phyloP scores from a whole-genome alignment of 1,140 invertebrate genomes.

The Cotesia glomerata region DNA sequence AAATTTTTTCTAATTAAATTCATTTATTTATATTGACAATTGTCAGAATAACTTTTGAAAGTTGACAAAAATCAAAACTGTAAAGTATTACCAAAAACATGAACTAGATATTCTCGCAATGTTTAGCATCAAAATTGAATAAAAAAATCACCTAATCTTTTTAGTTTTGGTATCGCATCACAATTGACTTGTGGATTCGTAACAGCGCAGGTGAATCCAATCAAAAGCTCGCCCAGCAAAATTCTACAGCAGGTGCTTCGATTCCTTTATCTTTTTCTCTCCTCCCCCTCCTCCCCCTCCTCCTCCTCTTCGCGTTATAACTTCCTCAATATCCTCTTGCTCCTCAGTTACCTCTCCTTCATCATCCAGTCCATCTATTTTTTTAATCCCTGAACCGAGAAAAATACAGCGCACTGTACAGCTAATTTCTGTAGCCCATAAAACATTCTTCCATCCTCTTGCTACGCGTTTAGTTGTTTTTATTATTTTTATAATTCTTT shows the following conservation, averaged over 20 bases:
- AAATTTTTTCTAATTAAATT: too few relatives aligned
- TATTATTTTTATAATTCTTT: constrained; percentile 32
- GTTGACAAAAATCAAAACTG: background rate
- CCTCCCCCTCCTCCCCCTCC: constrained; percentile 31
- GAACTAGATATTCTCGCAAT: too few relatives aligned
- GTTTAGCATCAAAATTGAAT: too few relatives aligned
- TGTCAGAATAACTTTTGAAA: background rate
- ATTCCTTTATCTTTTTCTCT: background rate
- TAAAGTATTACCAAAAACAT: background rate
- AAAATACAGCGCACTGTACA: constrained; percentile 1
- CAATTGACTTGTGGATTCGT: constrained; percentile 24
- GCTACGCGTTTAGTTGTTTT: background rate
- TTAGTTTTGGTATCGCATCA: constrained; percentile 12
- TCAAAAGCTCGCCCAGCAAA: constrained; percentile 38
- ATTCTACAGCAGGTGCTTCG: constrained; percentile 40
- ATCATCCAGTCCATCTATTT: background rate
- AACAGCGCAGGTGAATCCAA: constrained; percentile 47
- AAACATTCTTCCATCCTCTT: constrained; percentile 35
- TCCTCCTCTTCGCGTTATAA: background rate
- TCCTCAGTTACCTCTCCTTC: background rate
- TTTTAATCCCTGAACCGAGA: background rate
- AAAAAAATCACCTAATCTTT: background rate
- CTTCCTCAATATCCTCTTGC: background rate
- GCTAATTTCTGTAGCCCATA: constrained; percentile 41
- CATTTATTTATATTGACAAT: background rate